Percentiles rank a stretch among this genome's conserved stretches.
Conservation (phyloP, 2,888 invertebrate species). For the Limenitis camilla region DNA sequence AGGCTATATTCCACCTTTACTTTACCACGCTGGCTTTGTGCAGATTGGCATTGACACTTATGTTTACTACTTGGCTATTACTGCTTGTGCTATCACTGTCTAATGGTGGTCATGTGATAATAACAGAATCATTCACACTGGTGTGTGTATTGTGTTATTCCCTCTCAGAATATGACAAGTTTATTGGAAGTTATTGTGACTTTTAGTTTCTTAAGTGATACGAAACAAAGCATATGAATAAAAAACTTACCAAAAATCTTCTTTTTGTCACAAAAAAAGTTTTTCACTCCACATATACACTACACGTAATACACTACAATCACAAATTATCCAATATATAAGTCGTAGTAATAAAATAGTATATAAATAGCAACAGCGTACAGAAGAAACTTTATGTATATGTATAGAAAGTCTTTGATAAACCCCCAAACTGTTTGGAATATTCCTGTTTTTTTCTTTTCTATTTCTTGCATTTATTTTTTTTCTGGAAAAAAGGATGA, state of each 20-base stretch:
- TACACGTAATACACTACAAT: slow-evolving; percentile 43
- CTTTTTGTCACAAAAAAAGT: slow-evolving; percentile 6
- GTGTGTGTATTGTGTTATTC: too few relatives aligned
- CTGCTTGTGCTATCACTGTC: too few relatives aligned
- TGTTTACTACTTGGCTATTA: too few relatives aligned
- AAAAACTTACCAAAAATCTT: slow-evolving; percentile 22
- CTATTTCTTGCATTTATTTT: slow-evolving; percentile 19
- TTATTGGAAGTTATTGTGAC: too few relatives aligned
- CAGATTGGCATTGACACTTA: too few relatives aligned
- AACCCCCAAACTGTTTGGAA: slow-evolving; percentile 36
- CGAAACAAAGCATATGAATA: too few relatives aligned
- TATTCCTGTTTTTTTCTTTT: slow-evolving; percentile 8
- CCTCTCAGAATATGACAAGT: too few relatives aligned
- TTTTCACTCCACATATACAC: slow-evolving; percentile 17
- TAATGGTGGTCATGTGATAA: too few relatives aligned
- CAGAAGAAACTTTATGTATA: slow-evolving; percentile 58
- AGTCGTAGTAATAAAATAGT: slow-evolving; percentile 60
- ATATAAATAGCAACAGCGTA: slow-evolving; percentile 58
- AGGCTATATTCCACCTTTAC: too few relatives aligned
- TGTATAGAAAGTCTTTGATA: slow-evolving; percentile 50
- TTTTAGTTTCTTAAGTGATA: too few relatives aligned
- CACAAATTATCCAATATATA: slow-evolving; percentile 47
- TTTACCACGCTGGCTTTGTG: too few relatives aligned
- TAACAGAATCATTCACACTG: too few relatives aligned
- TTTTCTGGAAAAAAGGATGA: background rate